Percentiles rank a stretch among this genome's conserved stretches.
phyloP scores from a whole-genome alignment of 2,113 vertebrate species.

The Sinocyclocheilus anshuiensis region DNA sequence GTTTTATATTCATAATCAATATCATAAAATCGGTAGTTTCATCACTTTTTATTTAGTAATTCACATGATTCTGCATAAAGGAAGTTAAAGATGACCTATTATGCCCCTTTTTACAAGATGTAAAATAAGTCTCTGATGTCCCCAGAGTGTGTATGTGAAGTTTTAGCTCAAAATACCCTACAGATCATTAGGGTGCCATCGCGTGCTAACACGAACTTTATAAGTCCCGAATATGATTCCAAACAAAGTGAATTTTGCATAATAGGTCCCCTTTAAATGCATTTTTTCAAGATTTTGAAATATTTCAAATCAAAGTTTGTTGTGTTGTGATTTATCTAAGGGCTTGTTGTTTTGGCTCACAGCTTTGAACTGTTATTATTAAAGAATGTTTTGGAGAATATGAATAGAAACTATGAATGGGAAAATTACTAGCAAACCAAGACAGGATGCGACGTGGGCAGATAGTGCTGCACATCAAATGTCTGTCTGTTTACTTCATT shows the following conservation, averaged over 20 bases:
- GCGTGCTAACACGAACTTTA: too few species aligned
- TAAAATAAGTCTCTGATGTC: too few species aligned
- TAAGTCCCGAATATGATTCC: too few species aligned
- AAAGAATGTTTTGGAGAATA: background rate
- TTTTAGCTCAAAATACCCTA: too few species aligned
- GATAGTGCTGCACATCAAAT: background rate
- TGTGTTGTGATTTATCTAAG: background rate
- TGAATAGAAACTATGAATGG: background rate
- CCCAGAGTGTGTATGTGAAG: too few species aligned
- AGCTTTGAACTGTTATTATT: background rate
- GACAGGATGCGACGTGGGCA: background rate
- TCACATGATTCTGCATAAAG: background rate
- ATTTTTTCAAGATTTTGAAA: background rate
- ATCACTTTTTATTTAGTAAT: background rate
- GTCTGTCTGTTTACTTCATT: conserved; percentile 3
- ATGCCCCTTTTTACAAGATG: too few species aligned
- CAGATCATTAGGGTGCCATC: too few species aligned
- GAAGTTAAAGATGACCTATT: too few species aligned
- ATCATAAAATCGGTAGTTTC: background rate
- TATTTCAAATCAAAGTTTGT: background rate
- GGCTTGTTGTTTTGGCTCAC: background rate
- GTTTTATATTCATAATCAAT: background rate
- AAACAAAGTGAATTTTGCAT: too few species aligned
- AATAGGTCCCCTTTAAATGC: background rate
- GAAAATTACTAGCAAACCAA: background rate